phyloP scores from a whole-genome alignment of 2,113 vertebrate genomes.

The Pelecanus crispus region DNA sequence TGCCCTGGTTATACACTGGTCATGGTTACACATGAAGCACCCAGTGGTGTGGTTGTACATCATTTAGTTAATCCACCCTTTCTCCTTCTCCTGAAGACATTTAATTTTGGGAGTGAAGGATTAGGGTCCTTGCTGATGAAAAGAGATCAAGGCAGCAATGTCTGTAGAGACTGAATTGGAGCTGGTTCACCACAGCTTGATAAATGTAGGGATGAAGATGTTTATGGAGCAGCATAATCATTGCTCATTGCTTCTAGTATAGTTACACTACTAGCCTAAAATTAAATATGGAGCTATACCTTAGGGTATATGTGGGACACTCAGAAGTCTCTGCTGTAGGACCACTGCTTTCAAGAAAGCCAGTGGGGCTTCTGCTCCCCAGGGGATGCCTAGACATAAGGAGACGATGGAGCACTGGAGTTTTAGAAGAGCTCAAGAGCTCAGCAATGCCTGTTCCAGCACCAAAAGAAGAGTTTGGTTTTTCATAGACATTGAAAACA shows the following conservation, averaged over 20 bases:
- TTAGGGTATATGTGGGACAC: neutral
- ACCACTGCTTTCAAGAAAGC: neutral
- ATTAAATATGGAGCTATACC: neutral
- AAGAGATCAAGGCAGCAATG: neutral
- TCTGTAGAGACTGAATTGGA: neutral
- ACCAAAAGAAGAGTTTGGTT: neutral
- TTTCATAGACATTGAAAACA: neutral
- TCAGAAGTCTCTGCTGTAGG: neutral
- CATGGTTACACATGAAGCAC: neutral
- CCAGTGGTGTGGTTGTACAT: neutral
- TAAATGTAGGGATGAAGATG: neutral
- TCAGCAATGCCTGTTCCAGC: neutral
- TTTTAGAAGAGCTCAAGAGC: neutral
- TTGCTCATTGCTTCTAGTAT: neutral
- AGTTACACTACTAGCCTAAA: neutral
- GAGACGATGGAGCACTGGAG: accelerated
- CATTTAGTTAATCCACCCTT: neutral
- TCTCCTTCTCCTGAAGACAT: neutral
- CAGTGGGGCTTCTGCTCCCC: neutral
- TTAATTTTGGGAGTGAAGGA: neutral
- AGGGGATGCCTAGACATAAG: neutral
- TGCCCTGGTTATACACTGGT: neutral
- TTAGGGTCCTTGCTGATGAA: neutral
- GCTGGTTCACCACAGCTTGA: neutral
- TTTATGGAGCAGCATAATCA: neutral